Evolutionary conservation across 1,140 invertebrate species (phyloP).

Genomic region (Teleopsis dalmanni): DNA sequence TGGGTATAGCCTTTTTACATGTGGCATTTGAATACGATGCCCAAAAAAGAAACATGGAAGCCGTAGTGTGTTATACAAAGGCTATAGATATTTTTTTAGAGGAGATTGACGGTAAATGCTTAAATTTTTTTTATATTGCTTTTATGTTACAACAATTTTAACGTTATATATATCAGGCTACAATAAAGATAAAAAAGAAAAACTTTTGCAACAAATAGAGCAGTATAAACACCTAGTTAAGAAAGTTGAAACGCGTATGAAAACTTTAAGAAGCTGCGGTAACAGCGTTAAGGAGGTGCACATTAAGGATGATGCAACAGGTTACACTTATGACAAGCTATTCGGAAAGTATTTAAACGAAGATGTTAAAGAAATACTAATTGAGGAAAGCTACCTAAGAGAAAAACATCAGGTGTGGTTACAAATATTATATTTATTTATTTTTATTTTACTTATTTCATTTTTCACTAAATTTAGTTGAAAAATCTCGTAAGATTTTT

Average conservation of each 20-base stretch:
- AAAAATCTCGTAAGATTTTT: conserved; percentile 79
- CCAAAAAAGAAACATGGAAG: conserved; percentile 17
- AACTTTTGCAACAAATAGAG: conserved; percentile 56
- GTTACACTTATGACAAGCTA: conserved; percentile 69
- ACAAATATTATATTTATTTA: not conserved
- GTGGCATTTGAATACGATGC: conserved; percentile 5
- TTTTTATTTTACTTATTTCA: not conserved
- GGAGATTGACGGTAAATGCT: conserved; percentile 20
- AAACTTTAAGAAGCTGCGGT: conserved; percentile 59
- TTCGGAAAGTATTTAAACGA: conserved; percentile 75
- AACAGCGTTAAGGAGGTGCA: conserved; percentile 72
- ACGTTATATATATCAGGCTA: not conserved
- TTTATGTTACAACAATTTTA: not conserved
- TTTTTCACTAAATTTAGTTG: conserved; percentile 70
- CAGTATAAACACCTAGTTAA: conserved; percentile 81
- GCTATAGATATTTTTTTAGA: conserved; percentile 29
- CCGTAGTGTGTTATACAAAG: conserved; percentile 35
- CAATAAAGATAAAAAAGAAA: conserved; percentile 52
- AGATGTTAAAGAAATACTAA: conserved; percentile 57
- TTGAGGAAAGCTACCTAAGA: conserved; percentile 85
- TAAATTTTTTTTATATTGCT: not conserved
- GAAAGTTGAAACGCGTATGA: conserved; percentile 64
- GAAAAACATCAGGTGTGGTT: conserved; percentile 69
- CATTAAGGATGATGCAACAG: conserved; percentile 68
- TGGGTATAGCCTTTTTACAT: conserved; percentile 2